These are phyloP conservation scores for Miichthys miiuy DNA, from an alignment of 2,797 vertebrate genomes.

Conservation along the genomic window DNA sequence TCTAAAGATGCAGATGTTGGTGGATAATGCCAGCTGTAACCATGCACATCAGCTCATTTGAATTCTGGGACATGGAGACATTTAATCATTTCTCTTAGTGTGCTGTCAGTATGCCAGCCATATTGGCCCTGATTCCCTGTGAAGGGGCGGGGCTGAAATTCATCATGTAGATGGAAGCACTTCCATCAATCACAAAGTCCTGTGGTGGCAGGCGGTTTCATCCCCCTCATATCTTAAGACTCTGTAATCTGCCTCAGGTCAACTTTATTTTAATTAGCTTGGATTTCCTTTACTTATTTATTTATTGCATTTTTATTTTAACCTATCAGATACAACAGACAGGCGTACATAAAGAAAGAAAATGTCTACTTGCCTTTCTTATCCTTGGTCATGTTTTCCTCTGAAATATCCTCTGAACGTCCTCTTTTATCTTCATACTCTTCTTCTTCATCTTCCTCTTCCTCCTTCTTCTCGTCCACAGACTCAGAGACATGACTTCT, in stretches of 20 bases:
- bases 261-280: constrained; percentile 32
- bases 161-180: constrained; percentile 74
- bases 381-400: constrained; percentile 39
- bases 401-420: constrained; percentile 56
- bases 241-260: constrained; percentile 17
- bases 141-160: constrained; percentile 27
- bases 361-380: constrained; percentile 63
- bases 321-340: not conserved
- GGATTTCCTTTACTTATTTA: not conserved
- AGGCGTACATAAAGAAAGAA: not conserved
- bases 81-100: constrained; percentile 52
- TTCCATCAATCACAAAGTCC: constrained; percentile 68
- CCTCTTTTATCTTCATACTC: constrained; percentile 71
- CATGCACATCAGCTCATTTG: constrained; percentile 37
- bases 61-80: constrained; percentile 42
- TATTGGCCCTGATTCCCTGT: constrained; percentile 29
- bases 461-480: constrained; percentile 45
- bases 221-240: constrained; percentile 5
- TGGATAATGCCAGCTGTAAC: constrained; percentile 20
- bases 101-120: constrained; percentile 58
- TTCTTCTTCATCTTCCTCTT: constrained; percentile 50
- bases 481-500: constrained; percentile 47
- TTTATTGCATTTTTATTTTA: not conserved
- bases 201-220: constrained; percentile 30
- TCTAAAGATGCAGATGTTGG: not conserved